phyloP scores from a whole-genome alignment of 2,113 vertebrate species.

The Cynocephalus volans region DNA sequence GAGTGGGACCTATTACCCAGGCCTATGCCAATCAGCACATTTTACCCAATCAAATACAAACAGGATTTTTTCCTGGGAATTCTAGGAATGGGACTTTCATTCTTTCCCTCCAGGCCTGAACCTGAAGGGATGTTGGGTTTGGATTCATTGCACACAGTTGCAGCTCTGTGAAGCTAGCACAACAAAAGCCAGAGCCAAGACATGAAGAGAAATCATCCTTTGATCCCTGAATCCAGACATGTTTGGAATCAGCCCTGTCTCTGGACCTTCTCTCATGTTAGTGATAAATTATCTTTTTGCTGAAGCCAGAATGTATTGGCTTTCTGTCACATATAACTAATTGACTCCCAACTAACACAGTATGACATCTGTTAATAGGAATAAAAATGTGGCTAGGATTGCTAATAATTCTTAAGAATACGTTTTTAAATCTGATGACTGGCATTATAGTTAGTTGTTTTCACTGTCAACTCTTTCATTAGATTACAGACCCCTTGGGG shows the following conservation, averaged over 20 bases:
- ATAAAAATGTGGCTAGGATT: not conserved
- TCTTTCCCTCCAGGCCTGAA: not conserved
- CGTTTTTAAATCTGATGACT: not conserved
- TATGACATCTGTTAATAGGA: not conserved
- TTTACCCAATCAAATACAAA: not conserved
- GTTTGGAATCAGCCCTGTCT: not conserved
- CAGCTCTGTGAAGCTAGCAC: not conserved
- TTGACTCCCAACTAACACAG: not conserved
- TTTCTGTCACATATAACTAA: not conserved
- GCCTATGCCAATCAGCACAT: not conserved
- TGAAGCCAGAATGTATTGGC: not conserved
- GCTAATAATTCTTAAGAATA: not conserved
- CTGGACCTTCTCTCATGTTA: not conserved
- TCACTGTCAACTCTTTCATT: not conserved
- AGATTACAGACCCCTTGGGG: not conserved
- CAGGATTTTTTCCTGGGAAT: not conserved
- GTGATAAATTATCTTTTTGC: not conserved
- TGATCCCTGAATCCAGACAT: not conserved
- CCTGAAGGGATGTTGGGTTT: not conserved
- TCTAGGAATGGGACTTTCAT: not conserved
- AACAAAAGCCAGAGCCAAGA: not conserved
- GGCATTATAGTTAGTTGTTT: not conserved
- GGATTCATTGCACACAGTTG: not conserved
- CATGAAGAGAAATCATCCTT: constrained; percentile 24
- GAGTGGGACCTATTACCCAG: not conserved